Evolutionary conservation across 2,113 vertebrate genomes (phyloP), one percentile per base, ranked within the genome.

Genomic region (Gasterosteus nipponicus): DNA sequence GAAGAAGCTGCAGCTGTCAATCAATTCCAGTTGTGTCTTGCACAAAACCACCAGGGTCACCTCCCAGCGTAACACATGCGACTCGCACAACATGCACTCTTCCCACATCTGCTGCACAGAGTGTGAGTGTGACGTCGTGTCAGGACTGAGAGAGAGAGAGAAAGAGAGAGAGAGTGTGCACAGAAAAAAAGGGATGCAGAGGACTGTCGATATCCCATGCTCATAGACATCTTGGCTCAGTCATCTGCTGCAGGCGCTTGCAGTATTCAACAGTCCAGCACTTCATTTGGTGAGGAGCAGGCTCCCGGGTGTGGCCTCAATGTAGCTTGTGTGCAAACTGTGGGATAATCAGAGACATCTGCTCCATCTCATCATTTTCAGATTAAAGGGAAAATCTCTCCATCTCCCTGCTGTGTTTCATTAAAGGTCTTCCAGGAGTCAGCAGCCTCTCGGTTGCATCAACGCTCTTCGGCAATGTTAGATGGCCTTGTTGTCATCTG

Each of bases 331-430:
- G 65, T 75, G 47, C 73, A 58, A 72, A 38, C 74, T 42, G 66
- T 73, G 58, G 76, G 80, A 86, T 82, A 86, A 86, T 89, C 78
- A 42, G 53, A 60, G 70, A 73, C 88, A 92, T 91, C 89, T 89
- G 89, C 69, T 88, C 74, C 73, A 66, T 86, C 79, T 79, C 79
- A 64, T 80, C 54, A 10, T 68, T 54, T 47, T 63, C 64, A 80
- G 87, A 90, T 90, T 92, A 86, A 87, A 47, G 31, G 47, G 14
- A 38, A 82, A 85, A 79, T 87, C 75, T 81, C 82, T 66, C 69
- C 33, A 47, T 87, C 79, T 77, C 58, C 77, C 22, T 67, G 22
- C 65, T 65, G 79, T 59, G 41, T 85, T 89, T 92, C 82, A 90
- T 92, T 81, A 81, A 83, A 87, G 71, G 60, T 79, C 82, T 68